These are phyloP conservation scores for Bombylius discolor DNA, from an alignment of 2,888 invertebrate genomes.

Conservation along the genomic window DNA sequence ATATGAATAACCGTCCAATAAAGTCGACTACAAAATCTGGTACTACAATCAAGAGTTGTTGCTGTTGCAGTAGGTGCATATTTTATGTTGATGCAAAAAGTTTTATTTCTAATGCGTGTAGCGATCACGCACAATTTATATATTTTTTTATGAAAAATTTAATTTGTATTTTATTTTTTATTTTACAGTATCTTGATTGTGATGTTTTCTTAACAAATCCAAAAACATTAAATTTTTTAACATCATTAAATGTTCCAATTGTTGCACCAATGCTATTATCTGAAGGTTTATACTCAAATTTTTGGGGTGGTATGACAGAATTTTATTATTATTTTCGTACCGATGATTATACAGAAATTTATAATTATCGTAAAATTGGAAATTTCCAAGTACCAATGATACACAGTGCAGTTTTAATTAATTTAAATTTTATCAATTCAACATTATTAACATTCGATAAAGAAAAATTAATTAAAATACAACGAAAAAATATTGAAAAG, in stretches of 20 bases:
- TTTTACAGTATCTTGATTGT: constrained; percentile 63
- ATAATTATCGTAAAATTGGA: constrained; percentile 53
- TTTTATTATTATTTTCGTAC: constrained; percentile 74
- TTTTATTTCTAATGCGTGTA: no score
- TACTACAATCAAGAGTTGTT: no score
- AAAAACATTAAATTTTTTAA: constrained; percentile 47
- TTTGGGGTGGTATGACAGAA: constrained; percentile 87
- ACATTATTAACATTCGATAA: constrained; percentile 58
- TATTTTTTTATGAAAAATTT: background rate
- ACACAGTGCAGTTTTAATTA: constrained; percentile 72
- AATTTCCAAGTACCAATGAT: constrained; percentile 83
- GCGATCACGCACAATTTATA: no score
- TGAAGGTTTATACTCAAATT: constrained; percentile 84
- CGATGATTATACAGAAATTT: constrained; percentile 69
- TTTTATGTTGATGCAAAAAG: no score
- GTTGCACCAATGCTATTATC: constrained; percentile 78
- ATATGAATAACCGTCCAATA: no score
- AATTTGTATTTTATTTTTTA: background rate
- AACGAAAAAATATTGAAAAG: constrained; percentile 16
- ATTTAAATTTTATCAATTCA: constrained; percentile 47
- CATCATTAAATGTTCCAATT: constrained; percentile 48
- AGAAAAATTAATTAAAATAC: constrained; percentile 21
- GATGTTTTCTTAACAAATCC: constrained; percentile 68
- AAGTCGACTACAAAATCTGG: no score
- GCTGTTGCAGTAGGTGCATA: no score